Percentiles rank a stretch among this genome's conserved stretches.
These are phyloP conservation scores for Pseudopodoces humilis DNA, from an alignment of 2,113 vertebrate species.

Conservation along the genomic window DNA sequence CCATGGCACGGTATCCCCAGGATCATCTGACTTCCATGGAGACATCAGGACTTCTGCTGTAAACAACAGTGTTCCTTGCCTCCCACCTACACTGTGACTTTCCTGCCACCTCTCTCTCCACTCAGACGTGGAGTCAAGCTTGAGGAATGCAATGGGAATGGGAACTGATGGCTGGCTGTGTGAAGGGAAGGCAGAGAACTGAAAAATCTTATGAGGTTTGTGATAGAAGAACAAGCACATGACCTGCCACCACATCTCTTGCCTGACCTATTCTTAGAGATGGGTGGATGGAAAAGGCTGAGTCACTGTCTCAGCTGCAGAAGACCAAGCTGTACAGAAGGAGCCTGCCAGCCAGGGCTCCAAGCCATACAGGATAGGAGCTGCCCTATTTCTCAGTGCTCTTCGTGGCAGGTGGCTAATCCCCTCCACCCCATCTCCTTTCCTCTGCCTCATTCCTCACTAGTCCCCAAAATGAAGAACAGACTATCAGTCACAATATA, in stretches of 20 bases:
- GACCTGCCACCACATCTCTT: slow-evolving; percentile 32
- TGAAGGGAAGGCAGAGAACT: not conserved
- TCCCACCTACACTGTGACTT: slow-evolving; percentile 47
- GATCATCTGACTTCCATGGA: slow-evolving; percentile 35
- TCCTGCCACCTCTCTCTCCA: not conserved
- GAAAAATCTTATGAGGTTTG: not conserved
- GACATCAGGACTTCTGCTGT: not conserved
- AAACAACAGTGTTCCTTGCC: slow-evolving; percentile 30
- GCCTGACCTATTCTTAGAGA: slow-evolving; percentile 53
- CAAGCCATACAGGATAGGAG: slow-evolving; percentile 25
- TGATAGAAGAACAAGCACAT: slow-evolving; percentile 35
- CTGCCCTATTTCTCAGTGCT: not conserved
- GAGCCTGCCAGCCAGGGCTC: slow-evolving; percentile 34
- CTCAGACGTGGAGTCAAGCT: slow-evolving; percentile 46
- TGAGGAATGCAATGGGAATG: slow-evolving; percentile 36
- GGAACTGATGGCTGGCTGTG: not conserved
- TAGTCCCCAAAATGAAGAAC: not conserved
- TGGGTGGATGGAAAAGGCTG: slow-evolving; percentile 56
- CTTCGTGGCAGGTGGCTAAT: slow-evolving; percentile 37
- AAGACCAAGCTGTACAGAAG: slow-evolving; percentile 38
- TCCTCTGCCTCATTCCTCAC: not conserved
- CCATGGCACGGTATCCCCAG: not conserved
- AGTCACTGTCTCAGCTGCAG: slow-evolving; percentile 57
- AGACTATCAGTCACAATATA: not conserved
- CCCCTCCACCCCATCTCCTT: not conserved